A percentile compares a stretch with the other conserved stretches of the same genome.
phyloP scores from a whole-genome alignment of 2,797 vertebrate species.

The Apogon talboti region DNA sequence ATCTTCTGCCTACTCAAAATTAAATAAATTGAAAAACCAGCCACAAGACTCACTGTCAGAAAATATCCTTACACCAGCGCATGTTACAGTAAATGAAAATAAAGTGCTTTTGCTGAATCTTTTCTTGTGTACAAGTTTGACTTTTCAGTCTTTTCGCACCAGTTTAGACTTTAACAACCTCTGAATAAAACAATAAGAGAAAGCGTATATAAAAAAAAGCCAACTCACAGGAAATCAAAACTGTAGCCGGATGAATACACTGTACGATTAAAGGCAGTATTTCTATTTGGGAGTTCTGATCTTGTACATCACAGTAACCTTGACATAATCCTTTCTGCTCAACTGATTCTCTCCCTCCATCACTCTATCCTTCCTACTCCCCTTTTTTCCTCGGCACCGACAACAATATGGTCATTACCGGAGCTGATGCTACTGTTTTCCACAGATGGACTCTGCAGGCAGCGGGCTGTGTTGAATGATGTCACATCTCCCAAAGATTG shows the following conservation, averaged over 20 bases:
- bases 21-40: constrained; percentile 30
- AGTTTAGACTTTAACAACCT: constrained; percentile 6
- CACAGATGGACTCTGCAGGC: constrained; percentile 67
- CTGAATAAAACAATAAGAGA: constrained; percentile 18
- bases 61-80: constrained; percentile 7
- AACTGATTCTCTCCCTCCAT: constrained; percentile 23
- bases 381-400: constrained; percentile 17
- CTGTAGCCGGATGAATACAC: constrained; percentile 7
- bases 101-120: constrained; percentile 2
- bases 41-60: constrained; percentile 22
- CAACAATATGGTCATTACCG: constrained; percentile 33
- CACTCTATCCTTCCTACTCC: background rate
- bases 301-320: constrained; percentile 34
- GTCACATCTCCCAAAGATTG: constrained; percentile 46
- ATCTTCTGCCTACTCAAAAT: constrained; percentile 35
- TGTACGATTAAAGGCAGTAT: constrained; percentile 27
- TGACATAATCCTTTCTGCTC: constrained; percentile 23
- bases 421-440: constrained; percentile 42
- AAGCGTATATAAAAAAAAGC: background rate
- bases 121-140: background rate
- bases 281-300: constrained; percentile 29
- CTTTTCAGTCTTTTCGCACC: constrained; percentile 1
- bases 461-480: constrained; percentile 41
- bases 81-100: constrained; percentile 4
- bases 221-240: constrained; percentile 16